Conservation (phyloP, 2,113 vertebrate species). For the Stictonetta naevosa region DNA sequence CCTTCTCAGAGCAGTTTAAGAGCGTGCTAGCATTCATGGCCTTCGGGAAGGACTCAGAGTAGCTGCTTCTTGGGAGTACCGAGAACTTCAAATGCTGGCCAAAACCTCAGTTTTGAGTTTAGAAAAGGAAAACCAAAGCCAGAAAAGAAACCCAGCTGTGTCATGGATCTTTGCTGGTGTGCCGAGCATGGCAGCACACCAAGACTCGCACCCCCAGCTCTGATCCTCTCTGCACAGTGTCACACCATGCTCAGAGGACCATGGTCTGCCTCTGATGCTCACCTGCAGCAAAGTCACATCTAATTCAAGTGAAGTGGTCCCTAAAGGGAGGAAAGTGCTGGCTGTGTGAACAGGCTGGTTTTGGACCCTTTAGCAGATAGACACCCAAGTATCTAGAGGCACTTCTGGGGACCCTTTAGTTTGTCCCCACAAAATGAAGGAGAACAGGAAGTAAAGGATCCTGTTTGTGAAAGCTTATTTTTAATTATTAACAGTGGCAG, state of each 20-base stretch:
- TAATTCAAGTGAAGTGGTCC: fast-evolving
- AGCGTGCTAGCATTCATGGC: fast-evolving
- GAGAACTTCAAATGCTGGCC: neutral
- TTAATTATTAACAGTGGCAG: neutral
- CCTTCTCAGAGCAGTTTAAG: neutral
- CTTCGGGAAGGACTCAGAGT: neutral
- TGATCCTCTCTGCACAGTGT: neutral
- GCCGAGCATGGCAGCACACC: neutral
- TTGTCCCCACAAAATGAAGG: neutral
- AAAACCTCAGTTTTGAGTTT: neutral
- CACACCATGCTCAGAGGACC: no score
- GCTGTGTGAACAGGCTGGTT: neutral
- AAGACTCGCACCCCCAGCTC: neutral
- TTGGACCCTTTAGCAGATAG: neutral
- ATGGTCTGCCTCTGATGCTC: neutral
- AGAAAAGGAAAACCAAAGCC: neutral
- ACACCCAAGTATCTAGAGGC: neutral
- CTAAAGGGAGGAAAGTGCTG: neutral
- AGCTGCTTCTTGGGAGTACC: neutral
- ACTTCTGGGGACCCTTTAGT: neutral
- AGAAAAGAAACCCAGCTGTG: neutral
- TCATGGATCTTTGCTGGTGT: neutral
- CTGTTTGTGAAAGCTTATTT: neutral
- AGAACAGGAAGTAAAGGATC: neutral
- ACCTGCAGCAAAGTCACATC: neutral